Conservation (phyloP, 2,113 vertebrate species). For the Brachyhypopomus occidentalis region DNA sequence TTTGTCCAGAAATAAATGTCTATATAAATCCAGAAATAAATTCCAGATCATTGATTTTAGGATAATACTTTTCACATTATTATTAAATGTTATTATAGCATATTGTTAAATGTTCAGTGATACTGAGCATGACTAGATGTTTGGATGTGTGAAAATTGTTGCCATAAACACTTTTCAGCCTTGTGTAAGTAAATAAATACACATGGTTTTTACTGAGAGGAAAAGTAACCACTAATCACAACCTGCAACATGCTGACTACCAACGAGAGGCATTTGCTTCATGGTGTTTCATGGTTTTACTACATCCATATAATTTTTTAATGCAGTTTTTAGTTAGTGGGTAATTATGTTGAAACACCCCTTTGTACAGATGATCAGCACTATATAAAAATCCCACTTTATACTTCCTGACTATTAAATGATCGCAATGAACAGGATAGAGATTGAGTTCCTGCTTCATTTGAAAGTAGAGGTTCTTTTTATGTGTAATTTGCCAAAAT, state of each 20-base stretch:
- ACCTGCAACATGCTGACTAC: background rate
- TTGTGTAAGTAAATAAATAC: background rate
- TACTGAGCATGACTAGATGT: background rate
- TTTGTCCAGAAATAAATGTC: no score
- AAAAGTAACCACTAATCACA: background rate
- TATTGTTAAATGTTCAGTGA: background rate
- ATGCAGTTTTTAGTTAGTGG: no score
- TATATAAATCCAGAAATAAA: no score
- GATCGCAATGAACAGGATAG: background rate
- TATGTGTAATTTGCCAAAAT: background rate
- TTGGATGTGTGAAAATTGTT: background rate
- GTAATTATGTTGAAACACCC: no score
- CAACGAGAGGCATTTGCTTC: background rate
- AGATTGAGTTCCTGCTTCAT: background rate
- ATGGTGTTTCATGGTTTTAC: no score
- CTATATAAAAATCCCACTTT: no score
- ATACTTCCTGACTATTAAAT: no score
- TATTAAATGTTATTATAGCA: no score
- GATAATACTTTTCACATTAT: no score
- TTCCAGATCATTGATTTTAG: no score
- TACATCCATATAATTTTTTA: no score
- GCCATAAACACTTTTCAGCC: background rate
- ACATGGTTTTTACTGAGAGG: background rate
- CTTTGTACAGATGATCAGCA: no score
- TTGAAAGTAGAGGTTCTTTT: background rate